Conservation (phyloP, 2,888 invertebrate genomes). For the Melieria omissa region DNA sequence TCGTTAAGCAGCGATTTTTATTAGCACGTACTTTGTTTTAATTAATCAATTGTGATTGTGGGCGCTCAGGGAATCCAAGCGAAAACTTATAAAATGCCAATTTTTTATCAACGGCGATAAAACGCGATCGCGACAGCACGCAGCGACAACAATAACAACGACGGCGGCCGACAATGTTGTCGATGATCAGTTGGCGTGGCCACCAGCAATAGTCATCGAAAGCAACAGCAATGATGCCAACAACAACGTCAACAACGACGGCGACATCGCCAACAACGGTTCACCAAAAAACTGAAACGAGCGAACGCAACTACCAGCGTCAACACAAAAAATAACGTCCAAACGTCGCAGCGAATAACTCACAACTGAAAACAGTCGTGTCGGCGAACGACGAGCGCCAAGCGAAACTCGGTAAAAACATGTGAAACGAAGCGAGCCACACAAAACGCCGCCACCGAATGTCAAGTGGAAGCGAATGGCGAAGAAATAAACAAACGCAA, state of each 20-base stretch:
- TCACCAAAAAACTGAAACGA: conserved; percentile 3
- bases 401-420: not conserved
- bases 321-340: conserved; percentile 49
- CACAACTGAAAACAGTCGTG: conserved; percentile 51
- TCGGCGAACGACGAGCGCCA: not conserved
- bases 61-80: no score
- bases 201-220: not conserved
- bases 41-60: no score
- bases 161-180: not conserved
- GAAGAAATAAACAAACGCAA: conserved; percentile 21
- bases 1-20: no score
- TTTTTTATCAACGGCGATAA: conserved; percentile 31
- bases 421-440: not conserved
- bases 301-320: not conserved
- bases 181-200: not conserved
- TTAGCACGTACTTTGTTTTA: no score
- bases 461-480: conserved; percentile 16
- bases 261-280: conserved; percentile 20
- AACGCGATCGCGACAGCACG: conserved; percentile 16
- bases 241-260: conserved; percentile 23
- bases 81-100: conserved; percentile 5
- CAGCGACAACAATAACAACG: conserved; percentile 13
- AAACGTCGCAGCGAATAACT: conserved; percentile 59
- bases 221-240: no score
- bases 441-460: conserved; percentile 24